A percentile compares a stretch with the other conserved stretches of the same genome.
Evolutionary conservation across 2,888 invertebrate genomes (phyloP).

Genomic region (Neria commutata): DNA sequence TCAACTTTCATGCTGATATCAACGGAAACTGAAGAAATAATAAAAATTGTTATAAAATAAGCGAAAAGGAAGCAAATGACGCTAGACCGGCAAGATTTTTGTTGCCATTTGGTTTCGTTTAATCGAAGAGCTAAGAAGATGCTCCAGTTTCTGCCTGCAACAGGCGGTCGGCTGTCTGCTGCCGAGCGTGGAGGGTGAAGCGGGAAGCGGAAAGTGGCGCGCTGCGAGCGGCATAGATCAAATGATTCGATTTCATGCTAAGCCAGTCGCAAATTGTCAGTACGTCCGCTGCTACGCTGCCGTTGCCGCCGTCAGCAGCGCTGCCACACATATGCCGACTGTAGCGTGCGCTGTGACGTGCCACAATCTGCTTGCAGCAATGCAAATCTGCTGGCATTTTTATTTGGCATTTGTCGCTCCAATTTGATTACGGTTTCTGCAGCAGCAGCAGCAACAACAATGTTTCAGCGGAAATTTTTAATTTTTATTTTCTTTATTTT

Average conservation of each 20-base stretch:
- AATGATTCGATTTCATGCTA: slow-evolving; percentile 57
- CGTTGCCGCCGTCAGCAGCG: too few species aligned
- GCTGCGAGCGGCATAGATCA: slow-evolving; percentile 58
- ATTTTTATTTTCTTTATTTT: slow-evolving; percentile 5
- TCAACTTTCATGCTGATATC: too few species aligned
- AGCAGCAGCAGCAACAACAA: too few species aligned
- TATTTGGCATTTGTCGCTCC: slow-evolving; percentile 18
- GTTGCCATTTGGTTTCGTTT: slow-evolving; percentile 57
- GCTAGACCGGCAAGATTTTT: not conserved
- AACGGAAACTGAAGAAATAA: too few species aligned
- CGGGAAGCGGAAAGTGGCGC: slow-evolving; percentile 24
- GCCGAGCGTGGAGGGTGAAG: too few species aligned
- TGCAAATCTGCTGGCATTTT: slow-evolving; percentile 10
- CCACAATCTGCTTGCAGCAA: not conserved
- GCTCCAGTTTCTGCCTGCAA: slow-evolving; percentile 31
- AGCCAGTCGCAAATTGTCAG: slow-evolving; percentile 57
- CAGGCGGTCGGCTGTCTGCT: slow-evolving; percentile 18
- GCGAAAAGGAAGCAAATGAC: not conserved
- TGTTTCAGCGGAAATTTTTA: not conserved
- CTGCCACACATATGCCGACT: not conserved
- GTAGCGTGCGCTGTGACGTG: not conserved
- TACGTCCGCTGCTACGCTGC: slow-evolving; percentile 14
- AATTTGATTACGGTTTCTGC: slow-evolving; percentile 24
- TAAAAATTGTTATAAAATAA: not conserved
- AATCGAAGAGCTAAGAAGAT: slow-evolving; percentile 23